Evolutionary conservation across 2,888 invertebrate species (phyloP).

Genomic region (Cephus runcator): DNA sequence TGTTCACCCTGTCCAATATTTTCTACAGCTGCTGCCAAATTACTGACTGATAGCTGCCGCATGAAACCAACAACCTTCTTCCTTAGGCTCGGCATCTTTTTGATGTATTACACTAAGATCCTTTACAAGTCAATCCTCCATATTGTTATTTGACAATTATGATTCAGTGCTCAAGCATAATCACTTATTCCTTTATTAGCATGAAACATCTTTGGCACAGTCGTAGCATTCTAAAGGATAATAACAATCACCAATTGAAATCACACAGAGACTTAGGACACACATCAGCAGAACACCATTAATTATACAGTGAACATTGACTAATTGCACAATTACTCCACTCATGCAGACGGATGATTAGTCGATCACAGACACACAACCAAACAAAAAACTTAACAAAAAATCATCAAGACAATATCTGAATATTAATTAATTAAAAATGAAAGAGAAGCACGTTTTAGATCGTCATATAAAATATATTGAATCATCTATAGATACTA

Average conservation of each 20-base stretch:
- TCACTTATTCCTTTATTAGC: neutral
- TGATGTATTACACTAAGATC: neutral
- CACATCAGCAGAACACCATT: neutral
- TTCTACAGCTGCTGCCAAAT: constrained; percentile 56
- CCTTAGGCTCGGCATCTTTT: constrained; percentile 74
- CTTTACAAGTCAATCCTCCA: neutral
- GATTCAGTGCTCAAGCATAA: neutral
- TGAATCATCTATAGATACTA: neutral
- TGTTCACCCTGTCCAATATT: constrained; percentile 53
- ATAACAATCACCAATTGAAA: neutral
- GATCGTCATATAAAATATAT: neutral
- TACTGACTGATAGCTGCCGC: constrained; percentile 74
- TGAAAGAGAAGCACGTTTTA: neutral
- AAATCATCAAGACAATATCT: neutral
- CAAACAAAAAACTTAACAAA: neutral
- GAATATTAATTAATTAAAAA: neutral
- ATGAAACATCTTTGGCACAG: neutral
- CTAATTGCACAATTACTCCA: neutral
- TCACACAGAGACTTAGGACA: neutral
- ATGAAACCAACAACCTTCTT: constrained; percentile 79
- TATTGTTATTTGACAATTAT: neutral
- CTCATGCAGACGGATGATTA: neutral
- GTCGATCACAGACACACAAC: neutral
- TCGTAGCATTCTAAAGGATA: neutral
- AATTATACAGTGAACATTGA: neutral